Evolutionary conservation across 2,797 vertebrate species (phyloP).

Genomic region (Stomatorhinus walkeri): DNA sequence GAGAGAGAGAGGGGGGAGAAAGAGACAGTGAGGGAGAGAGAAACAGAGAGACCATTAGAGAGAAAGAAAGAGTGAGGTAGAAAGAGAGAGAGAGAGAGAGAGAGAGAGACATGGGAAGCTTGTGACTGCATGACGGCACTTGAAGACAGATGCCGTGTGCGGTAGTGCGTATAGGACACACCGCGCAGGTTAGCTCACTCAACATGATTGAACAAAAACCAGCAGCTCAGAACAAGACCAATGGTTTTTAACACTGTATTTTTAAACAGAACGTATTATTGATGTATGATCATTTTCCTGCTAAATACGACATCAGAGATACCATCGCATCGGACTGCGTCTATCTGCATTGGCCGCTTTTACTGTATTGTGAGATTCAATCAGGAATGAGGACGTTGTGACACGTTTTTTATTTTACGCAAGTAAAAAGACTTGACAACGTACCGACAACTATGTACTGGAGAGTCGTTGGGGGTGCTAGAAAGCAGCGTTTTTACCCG

Average conservation of each 20-base stretch:
- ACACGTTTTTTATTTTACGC: not conserved
- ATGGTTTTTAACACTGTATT: not conserved
- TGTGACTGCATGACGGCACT: not conserved
- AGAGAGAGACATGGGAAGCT: fast-evolving
- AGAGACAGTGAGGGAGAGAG: fast-evolving
- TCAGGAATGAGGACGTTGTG: conserved; percentile 10
- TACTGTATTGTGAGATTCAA: not conserved
- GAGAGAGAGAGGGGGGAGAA: fast-evolving
- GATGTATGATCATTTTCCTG: not conserved
- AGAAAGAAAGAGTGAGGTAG: fast-evolving
- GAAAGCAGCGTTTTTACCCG: not conserved
- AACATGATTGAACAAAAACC: not conserved
- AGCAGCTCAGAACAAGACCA: not conserved
- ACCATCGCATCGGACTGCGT: not conserved
- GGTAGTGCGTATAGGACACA: not conserved
- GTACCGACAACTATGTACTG: not conserved
- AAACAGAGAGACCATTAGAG: not conserved
- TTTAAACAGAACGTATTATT: not conserved
- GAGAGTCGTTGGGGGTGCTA: not conserved
- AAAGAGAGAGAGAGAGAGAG: fast-evolving
- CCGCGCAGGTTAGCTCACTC: not conserved
- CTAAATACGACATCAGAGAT: not conserved
- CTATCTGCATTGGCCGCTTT: not conserved
- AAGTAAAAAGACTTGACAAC: not conserved
- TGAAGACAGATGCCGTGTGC: not conserved